Evolutionary conservation across 2,113 vertebrate species (phyloP).

Genomic region (Percina caprodes): DNA sequence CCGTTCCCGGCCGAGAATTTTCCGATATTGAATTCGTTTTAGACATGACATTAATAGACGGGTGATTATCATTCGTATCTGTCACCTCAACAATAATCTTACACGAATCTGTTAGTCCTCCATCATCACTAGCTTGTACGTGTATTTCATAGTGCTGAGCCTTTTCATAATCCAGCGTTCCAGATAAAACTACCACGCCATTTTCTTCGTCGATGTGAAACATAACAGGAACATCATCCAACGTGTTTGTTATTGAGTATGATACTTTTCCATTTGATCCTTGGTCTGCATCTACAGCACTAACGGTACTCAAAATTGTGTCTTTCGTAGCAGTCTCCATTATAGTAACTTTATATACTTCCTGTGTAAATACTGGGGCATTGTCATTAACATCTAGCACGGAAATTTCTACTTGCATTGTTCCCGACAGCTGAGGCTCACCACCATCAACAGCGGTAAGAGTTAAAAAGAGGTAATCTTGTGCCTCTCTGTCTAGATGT

Average conservation of each 20-base stretch:
- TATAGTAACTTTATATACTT: conserved; percentile 32
- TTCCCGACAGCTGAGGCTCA: conserved; percentile 66
- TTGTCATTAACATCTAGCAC: conserved; percentile 58
- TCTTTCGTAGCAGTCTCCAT: conserved; percentile 28
- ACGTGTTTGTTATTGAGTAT: conserved; percentile 56
- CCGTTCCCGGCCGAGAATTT: conserved; percentile 45
- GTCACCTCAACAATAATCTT: conserved; percentile 79
- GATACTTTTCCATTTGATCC: conserved; percentile 49
- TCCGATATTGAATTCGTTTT: conserved; percentile 66
- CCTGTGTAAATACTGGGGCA: conserved; percentile 61
- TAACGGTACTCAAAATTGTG: conserved; percentile 20
- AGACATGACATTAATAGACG: conserved; percentile 76
- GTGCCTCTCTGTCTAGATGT: conserved; percentile 56
- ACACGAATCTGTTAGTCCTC: conserved; percentile 73
- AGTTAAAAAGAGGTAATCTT: conserved; percentile 26
- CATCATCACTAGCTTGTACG: conserved; percentile 79
- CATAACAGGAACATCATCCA: conserved; percentile 19
- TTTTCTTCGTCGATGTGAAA: conserved; percentile 41
- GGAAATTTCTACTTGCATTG: conserved; percentile 59
- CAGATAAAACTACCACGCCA: conserved; percentile 30
- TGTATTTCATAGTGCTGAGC: conserved; percentile 49
- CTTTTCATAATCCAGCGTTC: conserved; percentile 56
- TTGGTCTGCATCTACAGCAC: conserved; percentile 50
- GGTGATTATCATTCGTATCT: conserved; percentile 83
- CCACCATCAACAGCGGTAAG: conserved; percentile 67